Evolutionary conservation across 1,140 invertebrate genomes (phyloP).

Genomic region (Bombus sylvicola): DNA sequence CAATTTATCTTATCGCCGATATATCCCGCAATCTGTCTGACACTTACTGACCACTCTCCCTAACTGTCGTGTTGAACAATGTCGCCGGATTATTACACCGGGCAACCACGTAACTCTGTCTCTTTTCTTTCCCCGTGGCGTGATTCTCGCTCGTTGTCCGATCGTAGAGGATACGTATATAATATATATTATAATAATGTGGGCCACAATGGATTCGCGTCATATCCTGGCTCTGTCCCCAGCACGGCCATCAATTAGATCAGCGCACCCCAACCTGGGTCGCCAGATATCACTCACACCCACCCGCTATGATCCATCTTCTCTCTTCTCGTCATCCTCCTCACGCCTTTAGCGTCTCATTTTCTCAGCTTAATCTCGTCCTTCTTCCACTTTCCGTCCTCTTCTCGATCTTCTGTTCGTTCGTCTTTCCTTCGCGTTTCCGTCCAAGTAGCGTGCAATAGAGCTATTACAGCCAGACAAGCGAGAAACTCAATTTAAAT

Average conservation of each 20-base stretch:
- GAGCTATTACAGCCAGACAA: constrained; percentile 73
- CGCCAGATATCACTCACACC: constrained; percentile 68
- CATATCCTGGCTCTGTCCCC: constrained; percentile 79
- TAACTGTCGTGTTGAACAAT: constrained; percentile 67
- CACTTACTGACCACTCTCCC: constrained; percentile 58
- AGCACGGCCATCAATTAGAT: constrained; percentile 79
- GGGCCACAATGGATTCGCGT: constrained; percentile 80
- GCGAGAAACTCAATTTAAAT: constrained; percentile 78
- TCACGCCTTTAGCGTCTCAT: not conserved
- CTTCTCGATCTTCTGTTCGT: constrained; percentile 29
- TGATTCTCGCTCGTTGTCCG: constrained; percentile 50
- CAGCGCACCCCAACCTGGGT: constrained; percentile 74
- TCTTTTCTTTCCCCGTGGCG: constrained; percentile 57
- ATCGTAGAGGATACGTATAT: constrained; percentile 58
- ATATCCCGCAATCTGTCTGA: constrained; percentile 55
- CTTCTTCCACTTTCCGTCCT: not conserved
- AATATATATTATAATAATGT: constrained; percentile 76
- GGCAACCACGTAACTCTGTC: constrained; percentile 53
- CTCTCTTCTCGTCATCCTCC: not conserved
- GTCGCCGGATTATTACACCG: constrained; percentile 65
- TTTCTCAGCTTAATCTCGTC: not conserved
- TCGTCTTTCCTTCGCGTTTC: constrained; percentile 46
- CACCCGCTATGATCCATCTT: constrained; percentile 47
- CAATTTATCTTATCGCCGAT: not conserved
- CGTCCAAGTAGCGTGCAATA: constrained; percentile 73